Evolutionary conservation across 2,113 vertebrate species (phyloP), one percentile per base, ranked within the genome.

Genomic region (Raphicerus campestris): DNA sequence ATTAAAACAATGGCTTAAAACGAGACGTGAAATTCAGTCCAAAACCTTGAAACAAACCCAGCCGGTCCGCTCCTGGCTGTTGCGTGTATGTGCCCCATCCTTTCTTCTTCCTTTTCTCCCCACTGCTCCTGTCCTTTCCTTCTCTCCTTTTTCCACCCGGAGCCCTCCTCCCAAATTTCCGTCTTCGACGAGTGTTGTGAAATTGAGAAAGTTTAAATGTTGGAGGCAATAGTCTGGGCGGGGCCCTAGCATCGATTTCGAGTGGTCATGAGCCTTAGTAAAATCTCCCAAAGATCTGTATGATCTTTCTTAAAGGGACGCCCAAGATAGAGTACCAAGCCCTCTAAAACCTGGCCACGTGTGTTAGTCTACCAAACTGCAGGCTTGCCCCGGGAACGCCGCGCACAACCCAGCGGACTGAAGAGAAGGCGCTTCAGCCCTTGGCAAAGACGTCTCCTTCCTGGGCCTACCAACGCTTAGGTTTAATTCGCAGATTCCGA

Each of bases 231-330:
- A 10, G 17, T 49, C 73, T 87, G 81, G 81, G 47, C 47, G 14
- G 75, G 60, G 26, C 73, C 53, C 73, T 83, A n/a, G 56, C 35
- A n/a, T 22, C 26, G 94, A 16, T 16, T 58, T 90, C 63, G 24
- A 10, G 24, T 15, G 45, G 26, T 55, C 47, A 16, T 16, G 11
- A 42, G 53, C 22, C 55, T 88, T 82, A 10, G 53, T 45, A 45
- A 91, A 45, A 81, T 86, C 66, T 61, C n/a, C 75, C 24, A 89
- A 92, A 84, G 82, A 45, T 73, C 84, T 58, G 35, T 55, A n/a
- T 56, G 39, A 28, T 73, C 45, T 94, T 84, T 66, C 85, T 53
- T 63, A 84, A 49, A 87, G 45, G 73, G 42, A 94, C 24, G 16
- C 60, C 26, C 60, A 49, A 39, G 55, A 81, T 47, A 26, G 63